Evolutionary conservation across 2,113 vertebrate genomes (phyloP).

Genomic region (Gavialis gangeticus): DNA sequence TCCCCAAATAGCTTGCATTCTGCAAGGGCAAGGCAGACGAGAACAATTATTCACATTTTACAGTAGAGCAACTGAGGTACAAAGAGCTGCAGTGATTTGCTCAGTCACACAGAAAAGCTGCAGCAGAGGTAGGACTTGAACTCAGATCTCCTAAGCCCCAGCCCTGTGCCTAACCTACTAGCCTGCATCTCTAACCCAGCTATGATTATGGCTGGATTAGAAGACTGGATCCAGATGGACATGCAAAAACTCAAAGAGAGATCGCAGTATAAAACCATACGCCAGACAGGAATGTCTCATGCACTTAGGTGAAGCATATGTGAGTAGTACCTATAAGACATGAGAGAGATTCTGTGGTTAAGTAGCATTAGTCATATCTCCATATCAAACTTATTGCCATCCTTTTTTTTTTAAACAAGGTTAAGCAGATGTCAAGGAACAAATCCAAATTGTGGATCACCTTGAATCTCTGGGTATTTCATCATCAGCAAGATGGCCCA

Average conservation of each 20-base stretch:
- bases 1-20: too few relatives aligned
- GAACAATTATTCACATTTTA: too few relatives aligned
- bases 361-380: background rate
- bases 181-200: background rate
- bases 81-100: too few relatives aligned
- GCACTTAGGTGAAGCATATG: background rate
- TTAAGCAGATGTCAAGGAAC: background rate
- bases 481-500: slow-evolving; percentile 86
- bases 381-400: background rate
- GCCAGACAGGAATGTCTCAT: background rate
- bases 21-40: too few relatives aligned
- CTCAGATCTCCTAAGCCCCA: too few relatives aligned
- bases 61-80: too few relatives aligned
- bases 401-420: background rate
- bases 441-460: slow-evolving; percentile 43
- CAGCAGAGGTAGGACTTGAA: too few relatives aligned
- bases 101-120: too few relatives aligned
- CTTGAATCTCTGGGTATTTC: slow-evolving; percentile 78
- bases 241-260: too few relatives aligned
- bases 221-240: too few relatives aligned
- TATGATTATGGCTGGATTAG: background rate
- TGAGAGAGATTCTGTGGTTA: background rate
- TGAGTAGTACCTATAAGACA: background rate
- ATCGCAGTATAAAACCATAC: background rate
- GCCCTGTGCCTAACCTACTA: too few relatives aligned